These are phyloP conservation scores for Lampropteryx suffumata DNA, from an alignment of 2,888 invertebrate species.

Conservation along the genomic window DNA sequence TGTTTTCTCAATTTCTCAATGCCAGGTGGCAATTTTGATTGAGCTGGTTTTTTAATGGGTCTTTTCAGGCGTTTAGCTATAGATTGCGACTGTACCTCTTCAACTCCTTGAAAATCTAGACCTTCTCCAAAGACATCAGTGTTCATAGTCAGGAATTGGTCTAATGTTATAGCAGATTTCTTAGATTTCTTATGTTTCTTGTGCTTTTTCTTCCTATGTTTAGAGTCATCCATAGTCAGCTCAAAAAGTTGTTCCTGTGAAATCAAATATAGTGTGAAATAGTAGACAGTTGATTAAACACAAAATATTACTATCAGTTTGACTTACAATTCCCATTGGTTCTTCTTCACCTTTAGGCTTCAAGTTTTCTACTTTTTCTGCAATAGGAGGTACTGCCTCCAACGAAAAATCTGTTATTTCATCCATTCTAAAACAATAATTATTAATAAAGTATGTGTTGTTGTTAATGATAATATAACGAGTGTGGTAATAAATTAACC, in stretches of 20 bases:
- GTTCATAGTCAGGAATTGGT: conserved; percentile 78
- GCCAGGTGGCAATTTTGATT: conserved; percentile 50
- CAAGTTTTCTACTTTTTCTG: conserved; percentile 62
- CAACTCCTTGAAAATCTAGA: conserved; percentile 71
- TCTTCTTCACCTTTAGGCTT: conserved; percentile 38
- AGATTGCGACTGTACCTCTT: conserved; percentile 71
- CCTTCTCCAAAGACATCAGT: conserved; percentile 77
- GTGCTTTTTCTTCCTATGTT: conserved; percentile 63
- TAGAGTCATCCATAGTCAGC: conserved; percentile 58
- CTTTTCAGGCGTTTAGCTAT: conserved; percentile 63
- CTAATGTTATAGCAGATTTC: conserved; percentile 71
- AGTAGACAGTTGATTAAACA: no score
- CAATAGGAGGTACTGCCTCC: conserved; percentile 70
- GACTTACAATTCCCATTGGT: conserved; percentile 58
- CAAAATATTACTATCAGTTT: no score
- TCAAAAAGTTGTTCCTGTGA: conserved; percentile 71
- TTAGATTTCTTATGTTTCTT: conserved; percentile 77
- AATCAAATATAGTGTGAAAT: conserved; percentile 1
- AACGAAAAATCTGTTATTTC: conserved; percentile 66
- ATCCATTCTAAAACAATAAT: conserved; percentile 48
- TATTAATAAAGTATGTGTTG: no score
- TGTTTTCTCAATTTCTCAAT: conserved; percentile 69
- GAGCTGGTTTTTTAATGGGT: conserved; percentile 44
- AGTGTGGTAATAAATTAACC: background rate
- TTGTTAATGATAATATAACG: background rate